These are phyloP conservation scores for Agrochola macilenta DNA, from an alignment of 2,888 invertebrate genomes.

Conservation along the genomic window DNA sequence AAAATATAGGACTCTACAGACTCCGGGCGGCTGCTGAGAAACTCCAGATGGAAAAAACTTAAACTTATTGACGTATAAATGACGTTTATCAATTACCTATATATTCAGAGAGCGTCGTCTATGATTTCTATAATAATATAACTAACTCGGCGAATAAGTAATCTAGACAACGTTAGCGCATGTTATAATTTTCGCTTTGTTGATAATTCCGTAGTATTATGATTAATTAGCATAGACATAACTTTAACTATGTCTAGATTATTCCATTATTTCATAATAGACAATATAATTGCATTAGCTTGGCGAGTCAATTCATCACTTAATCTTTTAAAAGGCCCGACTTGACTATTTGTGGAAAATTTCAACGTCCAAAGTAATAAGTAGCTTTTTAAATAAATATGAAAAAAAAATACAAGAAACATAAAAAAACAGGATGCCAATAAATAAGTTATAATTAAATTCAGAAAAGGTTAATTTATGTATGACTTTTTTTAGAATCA, in stretches of 20 bases:
- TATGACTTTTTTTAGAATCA: conserved; percentile 23
- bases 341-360: background rate
- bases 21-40: too few species aligned
- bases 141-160: conserved; percentile 23
- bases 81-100: background rate
- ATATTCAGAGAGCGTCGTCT: background rate
- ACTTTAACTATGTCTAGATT: conserved; percentile 34
- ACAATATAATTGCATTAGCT: background rate
- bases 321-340: background rate
- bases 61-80: too few species aligned
- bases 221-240: conserved; percentile 41
- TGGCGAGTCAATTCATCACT: background rate
- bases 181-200: conserved; percentile 17
- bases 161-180: conserved; percentile 37
- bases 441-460: conserved; percentile 20
- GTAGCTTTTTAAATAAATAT: background rate
- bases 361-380: background rate
- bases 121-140: conserved; percentile 18
- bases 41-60: too few species aligned
- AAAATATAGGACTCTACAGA: too few species aligned
- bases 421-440: conserved; percentile 3
- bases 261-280: conserved; percentile 51
- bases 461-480: conserved; percentile 24
- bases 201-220: conserved; percentile 51
- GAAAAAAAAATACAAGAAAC: background rate